Evolutionary conservation across 2,113 vertebrate species (phyloP).

Genomic region (Otis tarda): DNA sequence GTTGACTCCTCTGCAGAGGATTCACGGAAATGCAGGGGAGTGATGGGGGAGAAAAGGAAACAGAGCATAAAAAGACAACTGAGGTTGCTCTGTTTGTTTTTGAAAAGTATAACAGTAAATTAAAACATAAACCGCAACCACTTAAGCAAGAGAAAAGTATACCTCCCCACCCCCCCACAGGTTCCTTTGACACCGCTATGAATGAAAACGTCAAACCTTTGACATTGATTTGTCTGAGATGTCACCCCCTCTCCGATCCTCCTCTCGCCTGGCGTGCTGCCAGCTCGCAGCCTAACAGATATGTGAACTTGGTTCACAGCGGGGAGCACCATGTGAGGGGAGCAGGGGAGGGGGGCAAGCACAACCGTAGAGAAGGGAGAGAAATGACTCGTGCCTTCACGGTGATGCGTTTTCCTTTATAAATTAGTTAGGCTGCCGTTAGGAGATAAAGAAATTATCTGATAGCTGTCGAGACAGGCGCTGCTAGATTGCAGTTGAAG

Average conservation of each 20-base stretch:
- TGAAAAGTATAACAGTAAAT: conserved; percentile 57
- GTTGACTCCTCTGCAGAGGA: background rate
- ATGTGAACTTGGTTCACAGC: background rate
- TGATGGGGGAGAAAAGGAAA: background rate
- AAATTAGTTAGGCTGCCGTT: conserved; percentile 58
- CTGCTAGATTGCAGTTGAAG: conserved; percentile 2
- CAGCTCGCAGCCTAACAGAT: conserved; percentile 5
- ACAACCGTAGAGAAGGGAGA: background rate
- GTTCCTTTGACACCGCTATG: conserved; percentile 11
- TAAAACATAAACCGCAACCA: conserved; percentile 64
- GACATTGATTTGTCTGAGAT: conserved; percentile 61
- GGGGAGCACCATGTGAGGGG: background rate
- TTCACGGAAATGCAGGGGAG: background rate
- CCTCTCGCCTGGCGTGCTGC: background rate
- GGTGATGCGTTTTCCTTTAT: conserved; percentile 43
- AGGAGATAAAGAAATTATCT: conserved; percentile 57
- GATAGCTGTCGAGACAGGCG: conserved; percentile 20
- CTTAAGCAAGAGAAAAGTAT: conserved; percentile 17
- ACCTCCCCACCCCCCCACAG: background rate
- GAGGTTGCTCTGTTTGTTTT: conserved; percentile 27
- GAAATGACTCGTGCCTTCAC: conserved; percentile 9
- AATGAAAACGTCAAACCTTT: conserved; percentile 67
- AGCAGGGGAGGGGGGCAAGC: background rate
- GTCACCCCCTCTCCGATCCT: conserved; percentile 7
- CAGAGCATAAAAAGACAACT: conserved; percentile 42